These are phyloP conservation scores for Apamea monoglypha DNA, from an alignment of 2,888 invertebrate genomes.

Conservation along the genomic window DNA sequence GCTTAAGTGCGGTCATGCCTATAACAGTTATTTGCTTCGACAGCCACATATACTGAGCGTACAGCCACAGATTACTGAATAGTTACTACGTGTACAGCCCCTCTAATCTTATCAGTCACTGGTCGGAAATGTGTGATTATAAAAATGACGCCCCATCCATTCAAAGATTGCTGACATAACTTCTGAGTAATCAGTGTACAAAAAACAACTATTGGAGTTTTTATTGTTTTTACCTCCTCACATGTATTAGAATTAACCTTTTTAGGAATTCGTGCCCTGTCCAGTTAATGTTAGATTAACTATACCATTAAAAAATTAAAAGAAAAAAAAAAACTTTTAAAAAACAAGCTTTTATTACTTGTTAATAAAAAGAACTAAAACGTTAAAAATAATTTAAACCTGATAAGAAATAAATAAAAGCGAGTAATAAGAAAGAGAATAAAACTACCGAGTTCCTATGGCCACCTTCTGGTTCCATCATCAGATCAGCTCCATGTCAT, in stretches of 20 bases:
- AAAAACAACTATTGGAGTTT: not conserved
- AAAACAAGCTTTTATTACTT: too few species aligned
- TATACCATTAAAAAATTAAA: not conserved
- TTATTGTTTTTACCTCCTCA: not conserved
- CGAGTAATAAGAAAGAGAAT: too few species aligned
- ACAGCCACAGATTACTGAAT: too few species aligned
- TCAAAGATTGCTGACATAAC: conserved; percentile 14
- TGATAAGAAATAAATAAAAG: too few species aligned
- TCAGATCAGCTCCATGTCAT: too few species aligned
- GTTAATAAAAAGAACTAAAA: too few species aligned
- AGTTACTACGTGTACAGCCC: too few species aligned
- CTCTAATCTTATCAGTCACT: conserved; percentile 48
- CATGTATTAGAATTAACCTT: conserved; percentile 9
- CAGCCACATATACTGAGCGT: conserved; percentile 15
- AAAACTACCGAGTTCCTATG: too few species aligned
- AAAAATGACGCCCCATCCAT: conserved; percentile 17
- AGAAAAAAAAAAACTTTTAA: too few species aligned
- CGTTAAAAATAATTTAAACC: too few species aligned
- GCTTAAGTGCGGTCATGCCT: not conserved
- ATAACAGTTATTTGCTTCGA: not conserved
- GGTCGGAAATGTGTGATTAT: conserved; percentile 42
- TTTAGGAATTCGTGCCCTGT: not conserved
- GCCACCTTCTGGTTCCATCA: too few species aligned
- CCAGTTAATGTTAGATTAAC: not conserved
- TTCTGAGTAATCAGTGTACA: conserved; percentile 26